A percentile compares a stretch with the other conserved stretches of the same genome.
Evolutionary conservation across 2,113 vertebrate genomes (phyloP).

Genomic region (Chaetorhynchus papuensis): DNA sequence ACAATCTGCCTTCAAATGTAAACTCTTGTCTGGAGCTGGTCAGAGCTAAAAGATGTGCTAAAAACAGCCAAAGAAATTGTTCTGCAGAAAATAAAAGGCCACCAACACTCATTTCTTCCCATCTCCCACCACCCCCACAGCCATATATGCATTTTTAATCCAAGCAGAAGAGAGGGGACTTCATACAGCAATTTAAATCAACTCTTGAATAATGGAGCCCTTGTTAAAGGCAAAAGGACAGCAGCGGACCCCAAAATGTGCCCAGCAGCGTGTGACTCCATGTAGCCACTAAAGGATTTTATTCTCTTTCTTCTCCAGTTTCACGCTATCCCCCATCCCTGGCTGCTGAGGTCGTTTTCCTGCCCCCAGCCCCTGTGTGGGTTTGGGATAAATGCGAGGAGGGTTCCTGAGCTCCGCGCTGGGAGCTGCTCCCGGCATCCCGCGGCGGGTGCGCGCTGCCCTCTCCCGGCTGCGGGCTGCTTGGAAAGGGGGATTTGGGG

Average conservation of each 20-base stretch:
- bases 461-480: not conserved
- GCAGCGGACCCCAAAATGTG: not conserved
- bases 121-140: not conserved
- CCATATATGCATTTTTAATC: not conserved
- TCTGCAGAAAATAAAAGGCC: not conserved
- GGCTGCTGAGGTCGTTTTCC: not conserved
- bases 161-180: not conserved
- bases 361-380: accelerated
- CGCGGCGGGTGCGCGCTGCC: not conserved
- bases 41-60: not conserved
- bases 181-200: not conserved
- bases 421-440: not conserved
- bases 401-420: accelerated
- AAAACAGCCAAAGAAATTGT: not conserved
- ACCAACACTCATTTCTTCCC: not conserved
- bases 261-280: accelerated
- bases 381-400: accelerated
- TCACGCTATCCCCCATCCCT: not conserved
- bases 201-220: not conserved
- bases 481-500: accelerated
- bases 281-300: not conserved
- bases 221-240: not conserved
- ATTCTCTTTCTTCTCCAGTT: not conserved
- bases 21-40: not conserved
- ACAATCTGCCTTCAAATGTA: not conserved